Evolutionary conservation across 2,797 vertebrate species (phyloP).

Genomic region (Notamacropus eugenii): DNA sequence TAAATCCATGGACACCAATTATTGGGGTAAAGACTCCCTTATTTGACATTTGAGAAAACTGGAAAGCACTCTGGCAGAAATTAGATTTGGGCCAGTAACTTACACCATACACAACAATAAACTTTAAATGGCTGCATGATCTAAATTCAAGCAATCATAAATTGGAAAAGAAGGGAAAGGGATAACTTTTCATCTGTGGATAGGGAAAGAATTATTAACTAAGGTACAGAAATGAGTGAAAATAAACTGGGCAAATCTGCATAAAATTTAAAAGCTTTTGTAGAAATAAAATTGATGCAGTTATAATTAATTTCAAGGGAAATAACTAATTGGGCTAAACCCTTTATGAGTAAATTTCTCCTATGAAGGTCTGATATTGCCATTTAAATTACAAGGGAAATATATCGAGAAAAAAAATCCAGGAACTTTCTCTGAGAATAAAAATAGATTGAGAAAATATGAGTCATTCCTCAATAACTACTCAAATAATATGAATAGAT

Average conservation of each 20-base stretch:
- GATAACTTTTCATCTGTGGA: neutral
- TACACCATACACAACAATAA: neutral
- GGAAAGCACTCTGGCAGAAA: neutral
- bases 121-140: neutral
- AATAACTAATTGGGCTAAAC: neutral
- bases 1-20: neutral
- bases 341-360: neutral
- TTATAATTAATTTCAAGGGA: neutral
- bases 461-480: neutral
- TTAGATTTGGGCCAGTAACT: neutral
- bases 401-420: neutral
- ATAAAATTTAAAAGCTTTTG: neutral
- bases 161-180: neutral
- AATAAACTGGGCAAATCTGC: neutral
- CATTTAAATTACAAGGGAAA: neutral
- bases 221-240: neutral
- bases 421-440: too few species aligned
- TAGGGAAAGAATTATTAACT: too few species aligned
- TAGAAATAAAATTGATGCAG: neutral
- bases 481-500: neutral
- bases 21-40: neutral
- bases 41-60: neutral
- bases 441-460: neutral
- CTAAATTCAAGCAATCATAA: neutral
- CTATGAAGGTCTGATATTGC: neutral